Conservation (phyloP, 1,140 invertebrate genomes). For the Zaprionus gabonicus region DNA sequence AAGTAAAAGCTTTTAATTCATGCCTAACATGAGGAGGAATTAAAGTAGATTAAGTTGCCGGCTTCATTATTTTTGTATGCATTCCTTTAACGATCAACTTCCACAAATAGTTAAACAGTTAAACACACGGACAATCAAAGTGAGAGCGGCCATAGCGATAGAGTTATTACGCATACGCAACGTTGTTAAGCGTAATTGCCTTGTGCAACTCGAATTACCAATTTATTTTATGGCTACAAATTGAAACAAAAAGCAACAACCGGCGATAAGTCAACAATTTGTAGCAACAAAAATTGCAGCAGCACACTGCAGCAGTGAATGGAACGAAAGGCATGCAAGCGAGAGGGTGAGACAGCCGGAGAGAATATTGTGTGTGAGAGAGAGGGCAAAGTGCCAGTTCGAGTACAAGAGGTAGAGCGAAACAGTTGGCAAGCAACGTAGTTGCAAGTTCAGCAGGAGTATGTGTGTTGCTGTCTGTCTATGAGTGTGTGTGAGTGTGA, state of each 20-base stretch:
- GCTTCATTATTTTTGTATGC: too few relatives aligned
- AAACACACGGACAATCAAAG: background rate
- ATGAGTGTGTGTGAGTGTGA: slow-evolving; percentile 7
- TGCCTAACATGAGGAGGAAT: too few relatives aligned
- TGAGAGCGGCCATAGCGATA: background rate
- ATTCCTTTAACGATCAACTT: background rate
- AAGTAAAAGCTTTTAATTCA: background rate
- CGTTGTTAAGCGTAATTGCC: slow-evolving; percentile 50
- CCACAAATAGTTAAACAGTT: background rate
- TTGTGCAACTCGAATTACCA: slow-evolving; percentile 52
- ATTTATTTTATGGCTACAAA: slow-evolving; percentile 58
- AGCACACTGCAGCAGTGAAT: slow-evolving; percentile 7
- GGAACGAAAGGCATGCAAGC: background rate
- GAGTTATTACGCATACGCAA: slow-evolving; percentile 47
- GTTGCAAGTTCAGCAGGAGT: background rate
- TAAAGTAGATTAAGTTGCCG: background rate
- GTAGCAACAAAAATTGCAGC: slow-evolving; percentile 33
- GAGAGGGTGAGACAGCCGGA: background rate
- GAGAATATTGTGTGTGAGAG: background rate
- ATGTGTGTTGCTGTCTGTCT: background rate
- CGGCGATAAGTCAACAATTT: slow-evolving; percentile 40
- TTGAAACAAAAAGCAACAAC: slow-evolving; percentile 31
- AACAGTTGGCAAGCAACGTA: slow-evolving; percentile 7
- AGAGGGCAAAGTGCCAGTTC: background rate
- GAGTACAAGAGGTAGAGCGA: background rate